Percentiles rank a stretch among this genome's conserved stretches.
Evolutionary conservation across 1,140 invertebrate genomes (phyloP).

Genomic region (Drosophila azteca): DNA sequence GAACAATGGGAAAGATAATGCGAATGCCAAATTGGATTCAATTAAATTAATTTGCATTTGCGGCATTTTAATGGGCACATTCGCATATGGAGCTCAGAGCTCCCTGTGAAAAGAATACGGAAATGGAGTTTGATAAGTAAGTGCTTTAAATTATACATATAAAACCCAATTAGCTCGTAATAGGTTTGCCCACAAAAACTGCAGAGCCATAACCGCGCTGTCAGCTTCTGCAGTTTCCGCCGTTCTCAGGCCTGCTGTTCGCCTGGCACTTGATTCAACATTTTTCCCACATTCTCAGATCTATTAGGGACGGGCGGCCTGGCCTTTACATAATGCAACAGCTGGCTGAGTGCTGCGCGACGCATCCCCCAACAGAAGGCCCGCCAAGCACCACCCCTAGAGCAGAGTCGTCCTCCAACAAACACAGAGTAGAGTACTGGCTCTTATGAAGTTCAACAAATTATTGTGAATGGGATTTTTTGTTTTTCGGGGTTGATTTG

Average conservation of each 20-base stretch:
- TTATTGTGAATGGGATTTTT: constrained; percentile 77
- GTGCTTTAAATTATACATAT: constrained; percentile 48
- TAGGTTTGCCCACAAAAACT: neutral
- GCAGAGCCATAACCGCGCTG: neutral
- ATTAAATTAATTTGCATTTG: constrained; percentile 72
- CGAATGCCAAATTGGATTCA: constrained; percentile 63
- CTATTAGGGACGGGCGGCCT: constrained; percentile 21
- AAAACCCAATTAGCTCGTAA: constrained; percentile 35
- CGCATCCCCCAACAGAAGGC: constrained; percentile 2
- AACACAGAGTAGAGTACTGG: constrained; percentile 25
- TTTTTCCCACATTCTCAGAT: constrained; percentile 44
- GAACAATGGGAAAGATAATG: constrained; percentile 44
- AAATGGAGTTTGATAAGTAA: constrained; percentile 47
- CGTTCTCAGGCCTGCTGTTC: constrained; percentile 21
- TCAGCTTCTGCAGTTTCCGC: neutral
- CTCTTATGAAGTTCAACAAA: constrained; percentile 79
- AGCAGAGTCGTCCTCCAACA: constrained; percentile 1
- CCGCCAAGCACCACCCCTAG: neutral
- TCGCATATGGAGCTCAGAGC: constrained; percentile 38
- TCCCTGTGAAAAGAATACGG: constrained; percentile 20
- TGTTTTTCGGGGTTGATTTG: constrained; percentile 76
- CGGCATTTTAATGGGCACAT: constrained; percentile 45
- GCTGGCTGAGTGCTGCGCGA: constrained; percentile 49
- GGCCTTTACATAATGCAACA: constrained; percentile 71
- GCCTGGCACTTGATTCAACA: constrained; percentile 37